Conservation (phyloP, 1,140 invertebrate species). For the Drosophila teissieri region DNA sequence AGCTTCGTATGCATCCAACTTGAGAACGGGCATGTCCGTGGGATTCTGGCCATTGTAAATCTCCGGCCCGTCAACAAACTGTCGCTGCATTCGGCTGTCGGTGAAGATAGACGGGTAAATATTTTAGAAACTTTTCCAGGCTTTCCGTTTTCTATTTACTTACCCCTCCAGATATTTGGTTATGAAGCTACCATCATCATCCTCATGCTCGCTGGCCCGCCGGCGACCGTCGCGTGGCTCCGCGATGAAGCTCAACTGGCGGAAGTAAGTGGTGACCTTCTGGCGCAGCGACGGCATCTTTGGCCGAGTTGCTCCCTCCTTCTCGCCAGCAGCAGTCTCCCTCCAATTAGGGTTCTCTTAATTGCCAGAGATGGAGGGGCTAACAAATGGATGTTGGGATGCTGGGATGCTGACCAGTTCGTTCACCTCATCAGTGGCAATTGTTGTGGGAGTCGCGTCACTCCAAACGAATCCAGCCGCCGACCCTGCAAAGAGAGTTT, state of each 20-base stretch:
- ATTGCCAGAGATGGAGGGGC: conserved; percentile 41
- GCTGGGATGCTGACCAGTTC: conserved; percentile 46
- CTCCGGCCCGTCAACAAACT: conserved; percentile 84
- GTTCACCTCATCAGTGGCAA: conserved; percentile 72
- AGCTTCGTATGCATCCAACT: conserved; percentile 86
- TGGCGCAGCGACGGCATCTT: conserved; percentile 90
- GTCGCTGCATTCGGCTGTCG: conserved; percentile 71
- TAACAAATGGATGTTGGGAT: conserved; percentile 15
- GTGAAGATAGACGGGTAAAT: neutral
- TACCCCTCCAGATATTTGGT: conserved; percentile 91
- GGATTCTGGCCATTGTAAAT: conserved; percentile 88
- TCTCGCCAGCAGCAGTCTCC: conserved; percentile 15
- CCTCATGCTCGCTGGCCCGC: conserved; percentile 70
- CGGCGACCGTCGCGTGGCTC: conserved; percentile 85
- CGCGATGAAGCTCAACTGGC: conserved; percentile 89
- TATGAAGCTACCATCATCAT: conserved; percentile 89
- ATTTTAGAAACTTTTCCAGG: conserved; percentile 1
- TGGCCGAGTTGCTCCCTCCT: conserved; percentile 11
- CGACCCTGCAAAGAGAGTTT: conserved; percentile 44
- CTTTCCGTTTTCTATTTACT: conserved; percentile 50
- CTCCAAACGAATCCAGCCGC: conserved; percentile 30
- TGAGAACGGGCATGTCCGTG: conserved; percentile 87
- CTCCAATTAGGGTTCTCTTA: conserved; percentile 55
- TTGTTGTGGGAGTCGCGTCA: conserved; percentile 50
- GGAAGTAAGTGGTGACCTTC: conserved; percentile 90